Evolutionary conservation across 2,888 invertebrate species (phyloP).

Genomic region (Andrena bicolor): DNA sequence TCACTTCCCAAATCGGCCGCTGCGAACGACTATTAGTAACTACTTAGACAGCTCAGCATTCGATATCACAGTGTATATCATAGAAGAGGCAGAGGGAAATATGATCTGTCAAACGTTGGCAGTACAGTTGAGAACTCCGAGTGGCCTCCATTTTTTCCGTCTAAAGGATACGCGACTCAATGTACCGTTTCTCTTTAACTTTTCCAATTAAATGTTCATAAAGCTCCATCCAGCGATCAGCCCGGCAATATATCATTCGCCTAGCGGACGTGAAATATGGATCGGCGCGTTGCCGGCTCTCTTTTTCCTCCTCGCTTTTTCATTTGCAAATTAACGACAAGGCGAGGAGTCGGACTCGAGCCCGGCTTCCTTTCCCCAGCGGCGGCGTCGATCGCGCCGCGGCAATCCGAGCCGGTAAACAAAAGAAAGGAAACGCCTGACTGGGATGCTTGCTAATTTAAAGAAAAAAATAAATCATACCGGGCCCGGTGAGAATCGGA

Average conservation of each 20-base stretch:
- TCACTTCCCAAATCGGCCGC: too few species aligned
- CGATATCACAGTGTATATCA: too few species aligned
- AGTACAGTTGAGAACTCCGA: neutral
- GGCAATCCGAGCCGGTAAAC: constrained; percentile 33
- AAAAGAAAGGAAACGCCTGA: constrained; percentile 54
- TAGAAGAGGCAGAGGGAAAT: too few species aligned
- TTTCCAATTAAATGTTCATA: constrained; percentile 45
- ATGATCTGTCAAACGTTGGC: constrained; percentile 23
- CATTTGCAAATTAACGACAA: neutral
- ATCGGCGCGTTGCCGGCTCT: neutral
- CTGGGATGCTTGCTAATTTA: constrained; percentile 45
- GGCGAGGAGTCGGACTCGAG: neutral
- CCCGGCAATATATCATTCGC: constrained; percentile 27
- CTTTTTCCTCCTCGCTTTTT: neutral
- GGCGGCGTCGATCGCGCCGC: constrained; percentile 18
- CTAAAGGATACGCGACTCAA: neutral
- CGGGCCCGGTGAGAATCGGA: constrained; percentile 51
- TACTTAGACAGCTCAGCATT: too few species aligned
- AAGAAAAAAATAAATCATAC: constrained; percentile 57
- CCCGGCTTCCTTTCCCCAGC: constrained; percentile 9
- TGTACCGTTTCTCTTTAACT: constrained; percentile 14
- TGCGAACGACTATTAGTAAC: too few species aligned
- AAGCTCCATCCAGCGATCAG: constrained; percentile 19
- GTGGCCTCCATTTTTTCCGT: neutral
- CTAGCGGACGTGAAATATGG: neutral